phyloP scores from a whole-genome alignment of 2,113 vertebrate genomes.

The Podocnemis expansa region DNA sequence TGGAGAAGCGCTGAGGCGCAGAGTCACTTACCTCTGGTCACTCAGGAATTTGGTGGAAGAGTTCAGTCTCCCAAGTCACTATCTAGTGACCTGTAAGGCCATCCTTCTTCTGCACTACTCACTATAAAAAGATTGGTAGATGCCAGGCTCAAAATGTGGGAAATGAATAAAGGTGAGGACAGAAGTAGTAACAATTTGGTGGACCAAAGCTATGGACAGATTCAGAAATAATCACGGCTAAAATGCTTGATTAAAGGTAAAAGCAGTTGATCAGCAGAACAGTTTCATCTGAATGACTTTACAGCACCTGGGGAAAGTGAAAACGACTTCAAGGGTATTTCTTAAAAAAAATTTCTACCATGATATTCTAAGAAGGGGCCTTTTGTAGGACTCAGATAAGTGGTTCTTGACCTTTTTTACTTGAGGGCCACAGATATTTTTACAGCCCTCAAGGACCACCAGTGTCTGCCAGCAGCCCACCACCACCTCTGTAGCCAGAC shows the following conservation, averaged over 20 bases:
- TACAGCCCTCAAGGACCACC: too few relatives aligned
- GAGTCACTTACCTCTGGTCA: too few relatives aligned
- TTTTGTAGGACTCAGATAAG: background rate
- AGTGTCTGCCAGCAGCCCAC: too few relatives aligned
- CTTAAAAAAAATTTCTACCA: background rate
- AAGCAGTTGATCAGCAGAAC: background rate
- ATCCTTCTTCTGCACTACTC: too few relatives aligned
- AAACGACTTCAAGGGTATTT: background rate
- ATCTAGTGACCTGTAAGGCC: too few relatives aligned
- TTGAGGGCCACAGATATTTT: too few relatives aligned
- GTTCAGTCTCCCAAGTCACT: too few relatives aligned
- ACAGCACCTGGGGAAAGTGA: background rate
- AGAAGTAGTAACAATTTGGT: accelerated
- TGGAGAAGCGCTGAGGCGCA: too few relatives aligned
- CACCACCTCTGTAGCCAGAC: too few relatives aligned
- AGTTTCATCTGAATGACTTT: background rate
- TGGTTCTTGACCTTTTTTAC: too few relatives aligned
- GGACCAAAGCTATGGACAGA: background rate
- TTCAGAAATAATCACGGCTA: accelerated
- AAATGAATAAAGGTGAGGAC: accelerated
- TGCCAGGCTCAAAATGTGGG: accelerated
- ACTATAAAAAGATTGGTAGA: too few relatives aligned
- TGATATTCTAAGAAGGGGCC: background rate
- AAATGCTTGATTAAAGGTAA: background rate
- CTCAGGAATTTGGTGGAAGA: too few relatives aligned